Base-by-base conservation (phyloP, 2,113 vertebrate species). In the Emydura subglobosa region DNA sequence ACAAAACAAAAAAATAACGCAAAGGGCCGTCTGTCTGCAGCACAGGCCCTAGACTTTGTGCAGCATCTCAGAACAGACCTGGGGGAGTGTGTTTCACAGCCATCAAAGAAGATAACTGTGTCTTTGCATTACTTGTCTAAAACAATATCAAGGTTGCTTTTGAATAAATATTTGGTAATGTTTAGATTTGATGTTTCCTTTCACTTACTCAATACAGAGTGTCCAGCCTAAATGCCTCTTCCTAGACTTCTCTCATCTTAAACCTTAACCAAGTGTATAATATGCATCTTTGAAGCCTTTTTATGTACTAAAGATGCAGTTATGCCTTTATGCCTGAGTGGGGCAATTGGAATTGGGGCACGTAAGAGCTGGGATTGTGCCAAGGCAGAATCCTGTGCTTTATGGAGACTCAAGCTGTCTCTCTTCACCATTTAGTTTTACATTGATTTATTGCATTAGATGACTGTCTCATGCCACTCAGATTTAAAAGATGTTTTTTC, bases 361-460 rank as follows among this genome's bases (percentile, higher is more conserved):
- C n/a, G 25, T 25, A 22, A 44, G 44, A 47, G n/a, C 6, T 25
- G 10, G 54, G 6, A 24, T 44, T 29, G 34, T 34, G 25, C 29
- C 39, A 44, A 61, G 39, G 65, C 68, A 57, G 44, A 85, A 21
- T 25, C 42, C 25, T 42, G 51, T n/a, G 11, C 19, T 25, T 6
- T 22, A 21, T 2, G 17, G 24, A 5, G 49, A 34, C 39, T 88
- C 47, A 27, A 80, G 72, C 72, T 53, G 0, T 0, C 0, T 79
- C 31, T 31, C 59, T 59, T 68, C 2, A 0, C 34, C 57, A 16
- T 47, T 79, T 0, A 27, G 72, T 0, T 59, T 68, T 0, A 0
- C 2, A 0, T 7, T 86, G 2, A 54, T 55, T 55, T 1, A 0
- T 31, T 68, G 61, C 59, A 34, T 68, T 68, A n/a, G 53, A 54